These are phyloP conservation scores for Tachina fera DNA, from an alignment of 2,888 invertebrate species.

Conservation along the genomic window DNA sequence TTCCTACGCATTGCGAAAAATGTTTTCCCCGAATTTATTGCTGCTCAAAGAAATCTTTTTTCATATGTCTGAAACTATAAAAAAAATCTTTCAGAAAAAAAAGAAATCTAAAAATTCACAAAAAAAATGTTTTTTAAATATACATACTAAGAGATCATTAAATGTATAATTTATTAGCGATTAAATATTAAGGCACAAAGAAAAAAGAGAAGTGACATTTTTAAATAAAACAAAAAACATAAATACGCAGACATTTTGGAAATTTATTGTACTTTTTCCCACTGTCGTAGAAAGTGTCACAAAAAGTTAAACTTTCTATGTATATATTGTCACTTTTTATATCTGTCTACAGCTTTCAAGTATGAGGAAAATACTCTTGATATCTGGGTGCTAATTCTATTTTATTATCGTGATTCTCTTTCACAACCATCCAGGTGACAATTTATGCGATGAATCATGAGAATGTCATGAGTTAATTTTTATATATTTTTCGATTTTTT, in stretches of 20 bases:
- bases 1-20: neutral
- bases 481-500: neutral
- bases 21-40: no score
- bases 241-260: constrained; percentile 47
- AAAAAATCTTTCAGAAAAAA: constrained; percentile 2
- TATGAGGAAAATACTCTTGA: neutral
- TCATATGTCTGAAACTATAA: neutral
- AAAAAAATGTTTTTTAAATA: constrained; percentile 39
- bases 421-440: constrained; percentile 51
- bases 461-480: constrained; percentile 29
- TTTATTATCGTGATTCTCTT: constrained; percentile 30
- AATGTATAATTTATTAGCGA: constrained; percentile 62
- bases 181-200: constrained; percentile 49
- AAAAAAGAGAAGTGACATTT: constrained; percentile 18
- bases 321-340: neutral
- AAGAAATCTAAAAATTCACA: neutral
- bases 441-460: constrained; percentile 53
- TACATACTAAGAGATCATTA: constrained; percentile 61
- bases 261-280: constrained; percentile 47
- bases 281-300: constrained; percentile 5
- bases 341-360: constrained; percentile 19
- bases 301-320: constrained; percentile 19
- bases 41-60: no score
- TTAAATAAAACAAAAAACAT: constrained; percentile 23
- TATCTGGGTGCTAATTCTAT: constrained; percentile 28